Conservation (phyloP, 2,797 vertebrate genomes). For the Chloroceryle inda region DNA sequence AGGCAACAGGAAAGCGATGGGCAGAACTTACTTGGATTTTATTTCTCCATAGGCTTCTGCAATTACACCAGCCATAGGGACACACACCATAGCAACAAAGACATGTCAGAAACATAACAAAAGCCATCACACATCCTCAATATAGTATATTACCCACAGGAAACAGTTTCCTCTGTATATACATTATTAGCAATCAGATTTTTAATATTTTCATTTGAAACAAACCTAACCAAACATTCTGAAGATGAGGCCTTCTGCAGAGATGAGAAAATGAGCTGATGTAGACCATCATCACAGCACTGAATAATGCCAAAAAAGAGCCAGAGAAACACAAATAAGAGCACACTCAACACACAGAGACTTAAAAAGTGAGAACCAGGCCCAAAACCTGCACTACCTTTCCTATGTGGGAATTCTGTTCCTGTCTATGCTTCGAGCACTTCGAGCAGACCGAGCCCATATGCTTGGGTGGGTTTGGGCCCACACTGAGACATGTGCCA, state of each 20-base stretch:
- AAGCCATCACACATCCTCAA: background rate
- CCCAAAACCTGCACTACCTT: background rate
- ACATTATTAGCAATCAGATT: background rate
- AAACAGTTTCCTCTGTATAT: background rate
- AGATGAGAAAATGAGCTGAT: background rate
- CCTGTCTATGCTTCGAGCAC: slow-evolving; percentile 1
- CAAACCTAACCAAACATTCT: background rate
- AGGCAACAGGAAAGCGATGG: background rate
- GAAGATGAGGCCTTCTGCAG: background rate
- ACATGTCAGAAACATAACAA: background rate
- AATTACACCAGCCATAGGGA: background rate
- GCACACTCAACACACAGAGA: background rate
- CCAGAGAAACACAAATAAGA: background rate
- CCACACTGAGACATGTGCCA: background rate
- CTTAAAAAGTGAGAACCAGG: background rate
- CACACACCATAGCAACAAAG: background rate
- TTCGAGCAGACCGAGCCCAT: slow-evolving; percentile 17
- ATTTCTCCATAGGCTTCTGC: background rate
- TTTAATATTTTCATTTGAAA: background rate
- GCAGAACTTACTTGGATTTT: background rate
- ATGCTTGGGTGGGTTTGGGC: slow-evolving; percentile 30
- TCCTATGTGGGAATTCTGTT: background rate
- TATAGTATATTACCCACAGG: background rate
- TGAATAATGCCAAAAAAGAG: background rate
- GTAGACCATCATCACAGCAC: background rate